A percentile compares a stretch with the other conserved stretches of the same genome.
phyloP scores from a whole-genome alignment of 2,113 vertebrate genomes.

The Smithornis capensis region DNA sequence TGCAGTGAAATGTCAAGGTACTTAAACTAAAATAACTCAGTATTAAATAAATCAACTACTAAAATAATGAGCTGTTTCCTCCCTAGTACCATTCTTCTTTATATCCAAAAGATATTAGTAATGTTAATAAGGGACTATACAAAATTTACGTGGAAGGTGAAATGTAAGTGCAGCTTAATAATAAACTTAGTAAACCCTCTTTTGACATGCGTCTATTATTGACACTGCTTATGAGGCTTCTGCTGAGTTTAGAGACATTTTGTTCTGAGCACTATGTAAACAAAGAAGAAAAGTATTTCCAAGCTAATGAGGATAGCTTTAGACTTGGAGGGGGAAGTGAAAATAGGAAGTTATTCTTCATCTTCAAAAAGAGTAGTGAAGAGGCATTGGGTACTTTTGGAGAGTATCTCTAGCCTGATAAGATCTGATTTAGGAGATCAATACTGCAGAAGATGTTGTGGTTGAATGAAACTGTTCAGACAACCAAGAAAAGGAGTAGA shows the following conservation, averaged over 20 bases:
- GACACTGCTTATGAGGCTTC: background rate
- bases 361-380: background rate
- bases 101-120: background rate
- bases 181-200: background rate
- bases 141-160: background rate
- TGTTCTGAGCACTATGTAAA: background rate
- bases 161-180: background rate
- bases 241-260: background rate
- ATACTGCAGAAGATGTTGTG: background rate
- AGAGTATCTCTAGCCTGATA: background rate
- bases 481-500: background rate
- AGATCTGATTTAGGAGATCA: background rate
- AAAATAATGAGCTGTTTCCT: background rate
- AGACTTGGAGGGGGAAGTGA: background rate
- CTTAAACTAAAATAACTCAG: slow-evolving; percentile 3
- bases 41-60: background rate
- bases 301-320: background rate
- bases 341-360: background rate
- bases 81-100: fast-evolving
- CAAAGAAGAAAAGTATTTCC: background rate
- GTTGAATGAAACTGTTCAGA: background rate
- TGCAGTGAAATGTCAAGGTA: slow-evolving; percentile 3
- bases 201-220: background rate
- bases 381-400: background rate
- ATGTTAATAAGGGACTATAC: background rate